Conservation (phyloP, 2,797 vertebrate species). For the Halcyon leucocephala region DNA sequence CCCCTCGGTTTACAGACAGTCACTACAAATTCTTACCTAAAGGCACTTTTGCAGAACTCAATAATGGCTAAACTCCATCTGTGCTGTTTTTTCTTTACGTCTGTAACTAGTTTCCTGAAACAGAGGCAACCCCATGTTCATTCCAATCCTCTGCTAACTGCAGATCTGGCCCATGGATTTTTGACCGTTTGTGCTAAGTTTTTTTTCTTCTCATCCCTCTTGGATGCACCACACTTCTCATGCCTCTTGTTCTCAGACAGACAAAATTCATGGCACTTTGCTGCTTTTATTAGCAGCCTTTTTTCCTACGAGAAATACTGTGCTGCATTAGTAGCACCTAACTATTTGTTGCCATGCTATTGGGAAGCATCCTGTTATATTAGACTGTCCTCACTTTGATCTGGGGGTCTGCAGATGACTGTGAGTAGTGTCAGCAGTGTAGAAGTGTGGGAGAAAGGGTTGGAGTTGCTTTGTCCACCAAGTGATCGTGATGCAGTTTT, state of each 20-base stretch:
- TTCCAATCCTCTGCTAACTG: not conserved
- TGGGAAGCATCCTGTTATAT: not conserved
- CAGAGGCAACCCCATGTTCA: not conserved
- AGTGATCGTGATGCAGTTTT: accelerated
- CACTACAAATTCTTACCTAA: not conserved
- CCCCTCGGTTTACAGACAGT: not conserved
- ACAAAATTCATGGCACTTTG: not conserved
- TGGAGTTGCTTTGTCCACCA: not conserved
- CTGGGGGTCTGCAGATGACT: not conserved
- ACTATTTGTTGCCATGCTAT: not conserved
- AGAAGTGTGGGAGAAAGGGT: not conserved
- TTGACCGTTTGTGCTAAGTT: not conserved
- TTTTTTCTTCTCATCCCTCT: not conserved
- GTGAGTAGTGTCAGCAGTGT: not conserved
- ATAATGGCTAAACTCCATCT: no score
- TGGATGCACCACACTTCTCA: not conserved
- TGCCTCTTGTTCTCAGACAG: not conserved
- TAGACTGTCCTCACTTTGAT: not conserved
- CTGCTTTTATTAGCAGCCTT: not conserved
- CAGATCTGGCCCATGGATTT: not conserved
- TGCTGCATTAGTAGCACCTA: not conserved
- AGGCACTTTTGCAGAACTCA: not conserved
- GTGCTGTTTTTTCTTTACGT: not conserved
- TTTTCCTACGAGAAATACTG: not conserved
- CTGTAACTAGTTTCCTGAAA: not conserved